Conservation (phyloP, 2,797 vertebrate species). For the Alectoris magna region DNA sequence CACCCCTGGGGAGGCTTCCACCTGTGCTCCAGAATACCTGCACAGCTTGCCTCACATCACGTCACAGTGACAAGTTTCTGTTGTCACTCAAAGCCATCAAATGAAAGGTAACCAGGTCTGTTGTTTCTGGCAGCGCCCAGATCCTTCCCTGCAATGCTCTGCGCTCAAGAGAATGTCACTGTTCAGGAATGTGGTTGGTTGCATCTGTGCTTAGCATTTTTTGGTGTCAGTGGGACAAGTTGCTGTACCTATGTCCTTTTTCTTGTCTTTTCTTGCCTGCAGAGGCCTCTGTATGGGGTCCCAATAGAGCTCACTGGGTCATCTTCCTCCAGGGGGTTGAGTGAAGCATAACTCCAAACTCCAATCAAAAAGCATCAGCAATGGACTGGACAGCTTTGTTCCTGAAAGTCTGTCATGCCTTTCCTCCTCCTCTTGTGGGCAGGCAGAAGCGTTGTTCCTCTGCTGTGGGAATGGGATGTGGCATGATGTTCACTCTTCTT, state of each 20-base stretch:
- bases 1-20: fast-evolving
- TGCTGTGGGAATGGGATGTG: not conserved
- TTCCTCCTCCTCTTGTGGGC: not conserved
- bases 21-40: fast-evolving
- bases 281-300: not conserved
- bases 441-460: not conserved
- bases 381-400: fast-evolving
- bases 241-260: not conserved
- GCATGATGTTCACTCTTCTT: not conserved
- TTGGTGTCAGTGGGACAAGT: not conserved
- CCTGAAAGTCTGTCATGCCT: fast-evolving
- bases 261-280: not conserved
- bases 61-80: not conserved
- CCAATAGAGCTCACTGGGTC: not conserved
- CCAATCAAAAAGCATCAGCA: not conserved
- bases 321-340: not conserved
- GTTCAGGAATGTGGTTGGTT: not conserved
- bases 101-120: not conserved
- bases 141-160: not conserved
- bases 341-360: not conserved
- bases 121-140: not conserved
- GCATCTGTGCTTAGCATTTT: not conserved
- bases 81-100: not conserved
- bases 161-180: not conserved
- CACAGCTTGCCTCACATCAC: fast-evolving